Base-by-base conservation (phyloP, 2,113 vertebrate species). In the Delphinapterus leucas region DNA sequence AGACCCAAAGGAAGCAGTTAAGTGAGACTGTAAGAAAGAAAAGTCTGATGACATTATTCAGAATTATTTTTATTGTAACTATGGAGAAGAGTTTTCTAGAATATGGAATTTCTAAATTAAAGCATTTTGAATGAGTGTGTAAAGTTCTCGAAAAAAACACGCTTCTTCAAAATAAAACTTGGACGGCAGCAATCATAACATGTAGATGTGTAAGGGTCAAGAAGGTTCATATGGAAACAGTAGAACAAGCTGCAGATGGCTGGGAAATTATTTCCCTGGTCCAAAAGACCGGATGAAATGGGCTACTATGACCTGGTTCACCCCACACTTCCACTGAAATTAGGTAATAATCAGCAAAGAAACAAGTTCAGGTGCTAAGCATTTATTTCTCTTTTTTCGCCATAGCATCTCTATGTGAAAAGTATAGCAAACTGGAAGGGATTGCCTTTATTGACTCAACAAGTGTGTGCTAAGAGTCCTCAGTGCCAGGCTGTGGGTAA, bases 331-430 rank as follows among this genome's bases (percentile, higher is more conserved):
- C 55, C 86, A 28, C 6, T 74, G 83, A 93, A 94, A 61, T 68
- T 38, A 91, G 77, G 87, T 85, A 67, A 47, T 31, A 18, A 76
- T 82, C 67, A 85, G 33, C 86, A 88, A 38, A 88, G 41, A 93
- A 13, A 17, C 10, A 38, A 20, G 33, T 58, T 73, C 26, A 90
- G 15, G 15, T 65, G 88, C 63, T 84, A 63, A 77, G 47, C 53
- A 61, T 8, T 33, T 36, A 21, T 26, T 17, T 47, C 10, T 36
- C 9, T 25, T 67, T 67, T 47, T n/a, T 33, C 18, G 21, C 28
- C 25, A 58, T 26, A 31, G 3, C 25, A 26, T 65, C 41, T 86
- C 33, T 60, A 9, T 6, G 41, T 85, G 93, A 73, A 68, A 92
- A 73, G 38, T 25, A 6, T 2, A 18, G 60, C 47, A 13, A 33